phyloP scores from a whole-genome alignment of 2,888 invertebrate species.

The Drosophila testacea region DNA sequence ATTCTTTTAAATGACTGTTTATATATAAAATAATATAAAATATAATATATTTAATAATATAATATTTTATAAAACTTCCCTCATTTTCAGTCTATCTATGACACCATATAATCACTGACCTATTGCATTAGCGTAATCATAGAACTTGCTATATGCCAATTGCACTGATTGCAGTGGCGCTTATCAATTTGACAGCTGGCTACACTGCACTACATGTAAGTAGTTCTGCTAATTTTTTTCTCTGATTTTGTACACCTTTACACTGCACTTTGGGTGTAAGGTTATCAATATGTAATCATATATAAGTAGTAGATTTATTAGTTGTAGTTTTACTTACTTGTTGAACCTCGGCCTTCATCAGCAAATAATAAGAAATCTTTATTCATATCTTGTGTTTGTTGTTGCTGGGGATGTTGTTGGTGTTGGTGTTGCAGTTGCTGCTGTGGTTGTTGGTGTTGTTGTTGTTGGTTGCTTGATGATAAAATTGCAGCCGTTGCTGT shows the following conservation, averaged over 20 bases:
- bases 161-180: conserved; percentile 6
- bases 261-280: conserved; percentile 1
- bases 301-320: not conserved
- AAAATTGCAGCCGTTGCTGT: conserved; percentile 65
- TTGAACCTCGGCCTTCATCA: conserved; percentile 92
- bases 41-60: no score
- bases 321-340: conserved; percentile 89
- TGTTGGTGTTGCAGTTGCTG: conserved; percentile 50
- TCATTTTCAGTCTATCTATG: not conserved
- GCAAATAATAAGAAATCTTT: conserved; percentile 95
- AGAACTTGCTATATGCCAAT: not conserved
- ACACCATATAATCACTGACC: conserved; percentile 26
- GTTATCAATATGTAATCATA: conserved; percentile 32
- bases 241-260: conserved; percentile 12
- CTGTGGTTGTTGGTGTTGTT: conserved; percentile 84
- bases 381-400: conserved; percentile 95
- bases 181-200: conserved; percentile 19
- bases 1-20: no score
- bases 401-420: conserved; percentile 53
- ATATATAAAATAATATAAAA: no score
- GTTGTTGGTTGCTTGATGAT: conserved; percentile 58
- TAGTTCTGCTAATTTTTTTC: not conserved
- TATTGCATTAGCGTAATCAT: conserved; percentile 27
- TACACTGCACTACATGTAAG: conserved; percentile 14
- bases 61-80: not conserved